Evolutionary conservation across 2,113 vertebrate species (phyloP), one percentile per base, ranked within the genome.

Genomic region (Quiscalus mexicanus): DNA sequence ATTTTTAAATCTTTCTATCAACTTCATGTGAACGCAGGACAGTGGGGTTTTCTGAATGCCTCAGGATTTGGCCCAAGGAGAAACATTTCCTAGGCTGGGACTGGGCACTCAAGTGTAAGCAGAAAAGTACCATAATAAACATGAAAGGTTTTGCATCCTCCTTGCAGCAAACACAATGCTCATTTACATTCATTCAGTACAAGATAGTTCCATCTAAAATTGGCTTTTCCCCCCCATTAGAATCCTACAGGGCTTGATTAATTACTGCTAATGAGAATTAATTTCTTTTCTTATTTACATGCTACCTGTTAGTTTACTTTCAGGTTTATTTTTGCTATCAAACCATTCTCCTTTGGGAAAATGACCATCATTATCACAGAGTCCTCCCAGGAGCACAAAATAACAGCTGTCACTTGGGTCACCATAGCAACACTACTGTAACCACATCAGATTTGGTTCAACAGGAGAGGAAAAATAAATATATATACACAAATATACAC

Each of bases 371-470:
- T 97, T 97, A 97, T 69, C 97, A 96, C 59, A 20, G 82, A 96
- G 85, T 83, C 95, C 94, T 95, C 70, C 16, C 8, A 83, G 84
- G 94, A 88, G 94, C 97, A 96, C 59, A 69, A 96, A 97, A 97
- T 97, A 98, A 97, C 97, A 97, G 97, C 98, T 98, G 98, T 98
- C 97, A 97, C 94, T 96, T 9, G 37, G 87, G 97, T 99, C 98
- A 97, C 98, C 98, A 96, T 97, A 97, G 98, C 98, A 99, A 99
- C 98, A 95, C 84, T 90, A 94, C 97, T 96, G 92, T 95, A 98
- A 98, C 96, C 93, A 96, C 96, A 95, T 23, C 14, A 7, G 90
- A 95, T 90, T 21, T 10, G 45, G 81, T 84, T 53, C 96, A 97
- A 97, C 37, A 79, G 35, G 90, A 97, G 78, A 83, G 93, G 11